Conservation (phyloP, 2,888 invertebrate species). For the Ctenicera cuprea region DNA sequence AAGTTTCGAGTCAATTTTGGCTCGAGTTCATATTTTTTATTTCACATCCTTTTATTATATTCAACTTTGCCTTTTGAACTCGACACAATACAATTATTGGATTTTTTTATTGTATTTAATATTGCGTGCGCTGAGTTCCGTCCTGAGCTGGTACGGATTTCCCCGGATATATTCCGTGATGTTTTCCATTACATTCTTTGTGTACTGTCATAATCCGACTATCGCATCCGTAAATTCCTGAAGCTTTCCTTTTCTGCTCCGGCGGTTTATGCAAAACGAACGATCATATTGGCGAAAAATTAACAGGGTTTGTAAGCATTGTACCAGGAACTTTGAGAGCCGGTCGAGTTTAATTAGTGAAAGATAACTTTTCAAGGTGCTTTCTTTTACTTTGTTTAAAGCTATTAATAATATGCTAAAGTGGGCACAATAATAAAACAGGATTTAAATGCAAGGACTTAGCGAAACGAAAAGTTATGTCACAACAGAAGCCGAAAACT, state of each 20-base stretch:
- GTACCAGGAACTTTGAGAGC: too few relatives aligned
- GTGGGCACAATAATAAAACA: too few relatives aligned
- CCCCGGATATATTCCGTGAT: slow-evolving; percentile 44
- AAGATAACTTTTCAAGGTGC: too few relatives aligned
- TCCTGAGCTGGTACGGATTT: slow-evolving; percentile 44
- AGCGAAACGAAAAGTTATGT: too few relatives aligned
- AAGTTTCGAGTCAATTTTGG: too few relatives aligned
- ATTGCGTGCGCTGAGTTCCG: slow-evolving; percentile 27
- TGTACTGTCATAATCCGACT: slow-evolving; percentile 22
- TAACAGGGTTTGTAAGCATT: too few relatives aligned
- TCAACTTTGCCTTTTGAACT: not conserved
- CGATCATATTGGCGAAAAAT: too few relatives aligned
- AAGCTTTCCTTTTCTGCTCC: slow-evolving; percentile 13
- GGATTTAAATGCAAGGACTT: too few relatives aligned
- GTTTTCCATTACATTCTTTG: slow-evolving; percentile 44
- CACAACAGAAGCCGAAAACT: too few relatives aligned
- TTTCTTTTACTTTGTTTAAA: too few relatives aligned
- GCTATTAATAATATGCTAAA: too few relatives aligned
- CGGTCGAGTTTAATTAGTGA: too few relatives aligned
- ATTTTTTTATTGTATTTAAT: slow-evolving; percentile 21
- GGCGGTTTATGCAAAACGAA: slow-evolving; percentile 8
- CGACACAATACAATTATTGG: slow-evolving; percentile 13
- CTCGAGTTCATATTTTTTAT: not conserved
- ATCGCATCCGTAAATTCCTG: slow-evolving; percentile 23
- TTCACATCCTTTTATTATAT: not conserved